phyloP scores from a whole-genome alignment of 1,140 invertebrate genomes.

The Diplogasteroides magnus region DNA sequence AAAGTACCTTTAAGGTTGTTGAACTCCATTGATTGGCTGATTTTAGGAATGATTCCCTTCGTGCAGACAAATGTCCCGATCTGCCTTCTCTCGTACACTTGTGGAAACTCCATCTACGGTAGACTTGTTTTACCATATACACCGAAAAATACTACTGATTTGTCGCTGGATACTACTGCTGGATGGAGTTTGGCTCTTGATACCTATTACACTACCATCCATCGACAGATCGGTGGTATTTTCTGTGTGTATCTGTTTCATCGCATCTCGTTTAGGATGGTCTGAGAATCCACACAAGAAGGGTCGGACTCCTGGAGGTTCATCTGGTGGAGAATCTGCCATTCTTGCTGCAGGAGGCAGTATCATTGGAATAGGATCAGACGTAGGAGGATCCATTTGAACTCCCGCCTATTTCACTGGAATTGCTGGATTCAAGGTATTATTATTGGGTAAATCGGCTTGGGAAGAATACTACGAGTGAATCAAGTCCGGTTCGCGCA shows the following conservation, averaged over 20 bases:
- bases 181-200: no score
- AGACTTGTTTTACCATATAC: no score
- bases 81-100: constrained; percentile 33
- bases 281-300: constrained; percentile 28
- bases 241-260: no score
- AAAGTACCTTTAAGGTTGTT: constrained; percentile 17
- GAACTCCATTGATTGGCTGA: background rate
- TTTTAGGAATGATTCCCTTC: constrained; percentile 55
- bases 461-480: background rate
- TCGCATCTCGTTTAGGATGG: background rate
- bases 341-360: constrained; percentile 48
- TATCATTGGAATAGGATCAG: constrained; percentile 54
- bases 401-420: constrained; percentile 50
- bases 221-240: no score
- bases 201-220: no score
- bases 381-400: constrained; percentile 55
- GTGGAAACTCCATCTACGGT: constrained; percentile 34
- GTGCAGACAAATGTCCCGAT: no score
- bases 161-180: no score
- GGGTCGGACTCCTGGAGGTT: constrained; percentile 34
- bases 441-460: constrained; percentile 1
- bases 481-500: no score
- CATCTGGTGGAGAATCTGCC: constrained; percentile 39
- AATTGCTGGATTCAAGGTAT: constrained; percentile 28
- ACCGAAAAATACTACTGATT: no score